Percentiles rank a stretch among this genome's conserved stretches.
Evolutionary conservation across 1,140 invertebrate species (phyloP).

Genomic region (Drosophila sp.): DNA sequence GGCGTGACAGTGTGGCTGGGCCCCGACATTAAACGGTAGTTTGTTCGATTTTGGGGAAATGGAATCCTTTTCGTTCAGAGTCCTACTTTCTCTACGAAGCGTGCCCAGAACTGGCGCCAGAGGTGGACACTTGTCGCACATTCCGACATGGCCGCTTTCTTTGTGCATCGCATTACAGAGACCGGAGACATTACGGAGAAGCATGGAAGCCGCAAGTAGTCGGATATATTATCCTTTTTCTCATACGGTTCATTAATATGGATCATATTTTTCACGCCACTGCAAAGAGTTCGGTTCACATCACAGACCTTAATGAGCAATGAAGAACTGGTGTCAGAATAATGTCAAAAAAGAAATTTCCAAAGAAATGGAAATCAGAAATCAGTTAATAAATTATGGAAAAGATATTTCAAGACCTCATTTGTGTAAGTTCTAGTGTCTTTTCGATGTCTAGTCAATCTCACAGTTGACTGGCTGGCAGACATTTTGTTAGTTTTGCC

Average conservation of each 20-base stretch:
- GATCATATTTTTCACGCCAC: constrained; percentile 72
- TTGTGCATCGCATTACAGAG: constrained; percentile 61
- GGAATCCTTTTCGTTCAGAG: constrained; percentile 39
- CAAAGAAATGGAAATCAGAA: constrained; percentile 24
- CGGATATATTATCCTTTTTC: constrained; percentile 35
- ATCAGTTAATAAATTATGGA: constrained; percentile 28
- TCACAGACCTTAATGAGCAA: constrained; percentile 26
- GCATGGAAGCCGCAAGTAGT: constrained; percentile 5
- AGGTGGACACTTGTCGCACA: constrained; percentile 77
- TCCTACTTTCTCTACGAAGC: constrained; percentile 47
- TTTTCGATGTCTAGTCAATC: not conserved
- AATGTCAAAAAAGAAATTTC: constrained; percentile 18
- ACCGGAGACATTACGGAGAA: not conserved
- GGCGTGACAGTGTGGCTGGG: constrained; percentile 37
- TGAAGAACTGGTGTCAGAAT: constrained; percentile 46
- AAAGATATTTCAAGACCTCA: not conserved
- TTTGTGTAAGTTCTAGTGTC: not conserved
- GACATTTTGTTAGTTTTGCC: constrained; percentile 42
- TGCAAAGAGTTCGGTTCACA: constrained; percentile 12
- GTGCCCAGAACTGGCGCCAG: constrained; percentile 64
- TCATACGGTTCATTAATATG: constrained; percentile 68
- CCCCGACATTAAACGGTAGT: constrained; percentile 75
- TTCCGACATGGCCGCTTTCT: constrained; percentile 70
- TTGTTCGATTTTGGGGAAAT: constrained; percentile 55
- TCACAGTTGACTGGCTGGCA: not conserved